Evolutionary conservation across 2,888 invertebrate genomes (phyloP).

Genomic region (Catotricha subobsoleta): DNA sequence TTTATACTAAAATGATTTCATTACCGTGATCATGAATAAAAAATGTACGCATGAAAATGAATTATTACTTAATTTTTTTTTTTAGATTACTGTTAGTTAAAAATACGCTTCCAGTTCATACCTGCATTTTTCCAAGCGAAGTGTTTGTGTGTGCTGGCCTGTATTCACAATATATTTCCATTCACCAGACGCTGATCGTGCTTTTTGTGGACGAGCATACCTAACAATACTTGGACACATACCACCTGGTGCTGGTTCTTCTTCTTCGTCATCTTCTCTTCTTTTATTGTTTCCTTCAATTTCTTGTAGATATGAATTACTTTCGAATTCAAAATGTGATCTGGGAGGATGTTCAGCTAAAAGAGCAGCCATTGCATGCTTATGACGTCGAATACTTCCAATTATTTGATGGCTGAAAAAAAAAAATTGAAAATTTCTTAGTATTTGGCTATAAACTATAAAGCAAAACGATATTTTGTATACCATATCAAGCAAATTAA

Average conservation of each 20-base stretch:
- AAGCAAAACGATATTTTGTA: not conserved
- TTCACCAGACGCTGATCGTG: conserved; percentile 57
- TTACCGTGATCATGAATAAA: not conserved
- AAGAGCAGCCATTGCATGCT: conserved; percentile 48
- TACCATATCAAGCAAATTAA: not conserved
- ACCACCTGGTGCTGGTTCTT: conserved; percentile 44
- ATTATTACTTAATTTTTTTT: too few species aligned
- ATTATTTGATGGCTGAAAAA: conserved; percentile 43
- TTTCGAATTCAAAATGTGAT: conserved; percentile 25
- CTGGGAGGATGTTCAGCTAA: conserved; percentile 48
- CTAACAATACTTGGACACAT: conserved; percentile 64
- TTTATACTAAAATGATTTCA: too few species aligned
- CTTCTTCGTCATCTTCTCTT: conserved; percentile 41
- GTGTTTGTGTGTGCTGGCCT: conserved; percentile 65
- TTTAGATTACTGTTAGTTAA: not conserved
- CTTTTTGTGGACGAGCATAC: conserved; percentile 63
- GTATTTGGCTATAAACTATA: not conserved
- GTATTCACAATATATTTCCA: conserved; percentile 80
- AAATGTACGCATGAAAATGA: too few species aligned
- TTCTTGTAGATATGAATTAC: conserved; percentile 25
- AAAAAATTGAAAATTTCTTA: too few species aligned
- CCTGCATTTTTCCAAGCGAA: conserved; percentile 66
- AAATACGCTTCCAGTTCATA: conserved; percentile 16
- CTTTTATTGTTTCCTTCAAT: conserved; percentile 20
- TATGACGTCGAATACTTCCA: conserved; percentile 45